Conservation (phyloP, 2,797 vertebrate genomes). For the Melanotaenia maccullochi region DNA sequence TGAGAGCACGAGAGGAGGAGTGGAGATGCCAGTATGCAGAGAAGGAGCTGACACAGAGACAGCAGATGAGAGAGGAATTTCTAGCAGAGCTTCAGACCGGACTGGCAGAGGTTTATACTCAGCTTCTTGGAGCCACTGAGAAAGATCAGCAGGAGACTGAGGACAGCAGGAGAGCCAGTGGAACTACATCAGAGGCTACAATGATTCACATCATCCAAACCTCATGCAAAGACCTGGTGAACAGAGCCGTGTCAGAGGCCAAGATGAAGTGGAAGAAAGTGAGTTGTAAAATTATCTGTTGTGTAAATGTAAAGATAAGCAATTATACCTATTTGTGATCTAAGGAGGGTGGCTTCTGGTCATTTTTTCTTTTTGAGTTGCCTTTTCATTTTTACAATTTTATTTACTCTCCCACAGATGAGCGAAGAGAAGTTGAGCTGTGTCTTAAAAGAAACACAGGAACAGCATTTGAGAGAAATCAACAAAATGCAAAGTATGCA, state of each 20-base stretch:
- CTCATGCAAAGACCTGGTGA: conserved; percentile 78
- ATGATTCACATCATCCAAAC: conserved; percentile 80
- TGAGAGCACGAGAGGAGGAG: conserved; percentile 81
- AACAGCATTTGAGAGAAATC: conserved; percentile 75
- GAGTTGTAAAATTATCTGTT: conserved; percentile 37
- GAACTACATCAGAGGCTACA: conserved; percentile 25
- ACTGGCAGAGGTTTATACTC: conserved; percentile 81
- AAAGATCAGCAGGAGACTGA: conserved; percentile 46
- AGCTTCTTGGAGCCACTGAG: conserved; percentile 54
- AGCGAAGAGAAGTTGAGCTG: conserved; percentile 73
- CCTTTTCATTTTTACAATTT: background rate
- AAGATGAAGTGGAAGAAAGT: conserved; percentile 86
- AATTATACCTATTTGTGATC: background rate
- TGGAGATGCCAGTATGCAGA: conserved; percentile 81
- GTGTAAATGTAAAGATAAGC: background rate
- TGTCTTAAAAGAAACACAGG: conserved; percentile 75
- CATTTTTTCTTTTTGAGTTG: background rate
- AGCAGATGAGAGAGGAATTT: conserved; percentile 78
- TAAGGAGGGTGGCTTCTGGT: background rate
- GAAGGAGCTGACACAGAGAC: conserved; percentile 72
- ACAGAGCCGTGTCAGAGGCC: conserved; percentile 74
- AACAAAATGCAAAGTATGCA: conserved; percentile 69
- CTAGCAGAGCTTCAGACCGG: conserved; percentile 79
- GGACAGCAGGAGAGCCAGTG: conserved; percentile 41
- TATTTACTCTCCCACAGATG: conserved; percentile 52